These are phyloP conservation scores for Elephantulus edwardii DNA, from an alignment of 2,113 vertebrate species.

Conservation along the genomic window DNA sequence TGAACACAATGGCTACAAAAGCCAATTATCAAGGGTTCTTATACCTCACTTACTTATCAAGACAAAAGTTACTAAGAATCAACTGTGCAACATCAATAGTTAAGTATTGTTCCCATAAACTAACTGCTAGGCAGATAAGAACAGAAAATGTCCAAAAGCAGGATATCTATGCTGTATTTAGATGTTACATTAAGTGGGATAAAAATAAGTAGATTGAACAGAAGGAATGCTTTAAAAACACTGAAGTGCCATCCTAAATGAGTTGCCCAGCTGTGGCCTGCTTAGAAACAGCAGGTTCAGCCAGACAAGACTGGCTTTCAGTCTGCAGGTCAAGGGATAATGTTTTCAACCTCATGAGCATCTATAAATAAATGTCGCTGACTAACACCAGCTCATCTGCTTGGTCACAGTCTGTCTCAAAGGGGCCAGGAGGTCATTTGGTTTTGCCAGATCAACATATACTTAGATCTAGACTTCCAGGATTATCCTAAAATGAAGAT, in stretches of 20 bases:
- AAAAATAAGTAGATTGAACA: slow-evolving; percentile 35
- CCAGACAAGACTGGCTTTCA: slow-evolving; percentile 8
- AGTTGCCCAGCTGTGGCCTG: slow-evolving; percentile 32
- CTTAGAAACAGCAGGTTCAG: slow-evolving; percentile 35
- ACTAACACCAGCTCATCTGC: neutral
- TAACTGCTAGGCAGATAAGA: neutral
- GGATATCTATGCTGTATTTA: neutral
- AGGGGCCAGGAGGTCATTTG: neutral
- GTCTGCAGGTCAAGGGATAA: slow-evolving; percentile 42
- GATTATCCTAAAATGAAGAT: neutral
- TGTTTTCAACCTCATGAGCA: neutral
- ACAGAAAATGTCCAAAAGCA: neutral
- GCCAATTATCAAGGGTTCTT: too few relatives aligned
- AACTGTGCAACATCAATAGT: neutral
- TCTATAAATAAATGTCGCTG: neutral
- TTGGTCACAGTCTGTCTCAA: neutral
- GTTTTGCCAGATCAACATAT: neutral
- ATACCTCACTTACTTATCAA: too few relatives aligned
- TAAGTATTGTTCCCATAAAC: neutral
- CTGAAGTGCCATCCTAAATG: slow-evolving; percentile 12
- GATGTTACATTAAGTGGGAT: neutral
- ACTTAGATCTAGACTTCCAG: neutral
- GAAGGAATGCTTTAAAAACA: slow-evolving; percentile 52
- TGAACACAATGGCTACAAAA: too few relatives aligned
- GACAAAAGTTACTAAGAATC: neutral